phyloP scores from a whole-genome alignment of 92 coral and sea anemone genomes.

The Parazoanthus darwini region DNA sequence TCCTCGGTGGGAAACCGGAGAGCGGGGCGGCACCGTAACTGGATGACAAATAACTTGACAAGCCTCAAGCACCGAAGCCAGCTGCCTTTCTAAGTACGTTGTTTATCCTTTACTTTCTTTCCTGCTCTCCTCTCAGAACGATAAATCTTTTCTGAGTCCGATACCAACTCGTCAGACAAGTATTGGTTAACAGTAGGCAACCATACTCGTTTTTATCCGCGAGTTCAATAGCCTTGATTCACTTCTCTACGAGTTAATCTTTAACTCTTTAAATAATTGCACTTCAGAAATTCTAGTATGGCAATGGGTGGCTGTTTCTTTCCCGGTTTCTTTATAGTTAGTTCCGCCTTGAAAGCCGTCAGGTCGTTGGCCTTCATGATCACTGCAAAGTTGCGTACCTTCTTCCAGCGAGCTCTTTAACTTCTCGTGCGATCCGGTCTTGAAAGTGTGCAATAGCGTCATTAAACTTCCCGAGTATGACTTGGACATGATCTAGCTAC shows the following conservation, averaged over 20 bases:
- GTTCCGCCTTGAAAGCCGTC: not conserved
- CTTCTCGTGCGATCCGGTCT: not conserved
- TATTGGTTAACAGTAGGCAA: too few species aligned
- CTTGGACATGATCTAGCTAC: not conserved
- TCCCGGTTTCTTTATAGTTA: not conserved
- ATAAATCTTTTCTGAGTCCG: too few species aligned
- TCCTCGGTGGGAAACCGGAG: not conserved
- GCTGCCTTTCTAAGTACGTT: conserved; percentile 11
- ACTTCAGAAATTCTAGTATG: too few species aligned
- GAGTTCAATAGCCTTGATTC: too few species aligned
- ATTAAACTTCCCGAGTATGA: not conserved
- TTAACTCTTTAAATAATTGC: too few species aligned
- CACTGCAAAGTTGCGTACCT: not conserved
- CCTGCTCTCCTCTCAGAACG: not conserved
- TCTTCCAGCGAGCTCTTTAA: conserved; percentile 11
- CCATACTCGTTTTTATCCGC: too few species aligned
- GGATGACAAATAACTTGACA: not conserved
- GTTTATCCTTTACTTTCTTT: conserved; percentile 9
- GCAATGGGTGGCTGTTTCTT: not conserved
- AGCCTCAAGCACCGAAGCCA: not conserved
- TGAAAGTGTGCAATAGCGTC: not conserved
- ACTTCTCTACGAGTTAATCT: too few species aligned
- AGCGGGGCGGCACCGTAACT: not conserved
- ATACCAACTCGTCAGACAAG: too few species aligned
- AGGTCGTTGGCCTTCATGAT: not conserved